These are phyloP conservation scores for Aptenodytes forsteri DNA, from an alignment of 2,113 vertebrate species.

Conservation along the genomic window DNA sequence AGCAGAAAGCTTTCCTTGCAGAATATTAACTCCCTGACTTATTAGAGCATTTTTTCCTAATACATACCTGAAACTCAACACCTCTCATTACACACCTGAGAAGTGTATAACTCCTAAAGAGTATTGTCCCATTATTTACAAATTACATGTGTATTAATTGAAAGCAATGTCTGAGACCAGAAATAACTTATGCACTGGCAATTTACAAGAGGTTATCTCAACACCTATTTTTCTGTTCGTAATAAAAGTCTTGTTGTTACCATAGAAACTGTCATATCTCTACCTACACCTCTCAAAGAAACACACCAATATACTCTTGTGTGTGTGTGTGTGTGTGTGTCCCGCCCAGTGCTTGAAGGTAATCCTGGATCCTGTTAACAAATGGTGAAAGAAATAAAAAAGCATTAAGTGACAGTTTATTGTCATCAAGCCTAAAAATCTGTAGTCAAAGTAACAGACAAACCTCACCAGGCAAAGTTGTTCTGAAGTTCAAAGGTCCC, in stretches of 20 bases:
- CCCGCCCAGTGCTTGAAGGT: not conserved
- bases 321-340: not conserved
- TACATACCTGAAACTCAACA: not conserved
- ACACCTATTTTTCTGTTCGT: conserved; percentile 50
- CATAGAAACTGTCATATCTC: conserved; percentile 56
- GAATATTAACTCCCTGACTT: conserved; percentile 7
- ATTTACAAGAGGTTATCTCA: conserved; percentile 29
- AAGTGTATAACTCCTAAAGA: not conserved
- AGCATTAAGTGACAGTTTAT: not conserved
- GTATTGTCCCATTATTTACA: not conserved
- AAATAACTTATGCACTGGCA: conserved; percentile 14
- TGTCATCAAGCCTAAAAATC: not conserved
- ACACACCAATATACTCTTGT: not conserved
- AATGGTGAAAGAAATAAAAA: not conserved
- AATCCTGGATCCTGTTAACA: not conserved
- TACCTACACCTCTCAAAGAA: conserved; percentile 47
- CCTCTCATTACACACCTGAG: not conserved
- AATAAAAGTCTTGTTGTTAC: conserved; percentile 61
- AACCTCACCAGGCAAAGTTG: not conserved
- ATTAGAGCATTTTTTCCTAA: not conserved
- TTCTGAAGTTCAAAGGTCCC: not conserved
- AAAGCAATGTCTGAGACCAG: not conserved
- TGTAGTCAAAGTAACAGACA: not conserved
- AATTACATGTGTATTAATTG: not conserved
- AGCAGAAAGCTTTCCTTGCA: not conserved